Conservation (phyloP, 1,140 invertebrate species). For the Andrena cerasifolii region DNA sequence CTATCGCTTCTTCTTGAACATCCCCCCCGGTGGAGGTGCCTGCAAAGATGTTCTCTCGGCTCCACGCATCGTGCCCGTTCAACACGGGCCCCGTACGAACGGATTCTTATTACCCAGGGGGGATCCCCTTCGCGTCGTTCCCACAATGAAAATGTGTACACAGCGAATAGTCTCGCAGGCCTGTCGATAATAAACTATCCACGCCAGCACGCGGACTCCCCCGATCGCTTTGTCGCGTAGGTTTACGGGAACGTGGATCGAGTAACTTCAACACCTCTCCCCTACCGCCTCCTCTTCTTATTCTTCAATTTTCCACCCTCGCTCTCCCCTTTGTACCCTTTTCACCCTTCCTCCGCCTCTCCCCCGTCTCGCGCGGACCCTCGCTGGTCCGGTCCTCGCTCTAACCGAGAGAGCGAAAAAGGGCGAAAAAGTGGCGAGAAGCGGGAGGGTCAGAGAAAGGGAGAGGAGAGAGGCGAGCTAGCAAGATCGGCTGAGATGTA, state of each 20-base stretch:
- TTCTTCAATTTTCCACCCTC: slow-evolving; percentile 47
- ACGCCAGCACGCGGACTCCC: not conserved
- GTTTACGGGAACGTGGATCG: slow-evolving; percentile 57
- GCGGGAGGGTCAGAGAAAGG: not conserved
- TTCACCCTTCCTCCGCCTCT: not conserved
- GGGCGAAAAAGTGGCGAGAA: not conserved
- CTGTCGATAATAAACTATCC: slow-evolving; percentile 55
- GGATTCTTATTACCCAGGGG: slow-evolving; percentile 31
- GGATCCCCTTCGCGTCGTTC: slow-evolving; percentile 13
- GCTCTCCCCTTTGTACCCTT: not conserved
- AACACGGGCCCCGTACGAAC: slow-evolving; percentile 20
- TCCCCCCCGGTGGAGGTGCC: too few species aligned
- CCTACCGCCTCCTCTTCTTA: slow-evolving; percentile 25
- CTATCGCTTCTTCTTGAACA: too few species aligned
- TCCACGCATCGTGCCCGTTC: not conserved
- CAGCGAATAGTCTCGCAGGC: slow-evolving; percentile 28
- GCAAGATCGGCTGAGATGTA: slow-evolving; percentile 74
- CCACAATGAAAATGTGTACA: slow-evolving; percentile 41
- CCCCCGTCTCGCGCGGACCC: slow-evolving; percentile 18
- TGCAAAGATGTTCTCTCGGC: too few species aligned
- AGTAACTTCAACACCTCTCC: slow-evolving; percentile 51
- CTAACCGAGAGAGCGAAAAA: slow-evolving; percentile 10
- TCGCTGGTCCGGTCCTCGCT: slow-evolving; percentile 2
- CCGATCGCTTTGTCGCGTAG: slow-evolving; percentile 60
- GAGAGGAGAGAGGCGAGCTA: slow-evolving; percentile 46